Evolutionary conservation across 2,113 vertebrate genomes (phyloP), one percentile per base, ranked within the genome.

Genomic region (Rhagologus leucostigma): DNA sequence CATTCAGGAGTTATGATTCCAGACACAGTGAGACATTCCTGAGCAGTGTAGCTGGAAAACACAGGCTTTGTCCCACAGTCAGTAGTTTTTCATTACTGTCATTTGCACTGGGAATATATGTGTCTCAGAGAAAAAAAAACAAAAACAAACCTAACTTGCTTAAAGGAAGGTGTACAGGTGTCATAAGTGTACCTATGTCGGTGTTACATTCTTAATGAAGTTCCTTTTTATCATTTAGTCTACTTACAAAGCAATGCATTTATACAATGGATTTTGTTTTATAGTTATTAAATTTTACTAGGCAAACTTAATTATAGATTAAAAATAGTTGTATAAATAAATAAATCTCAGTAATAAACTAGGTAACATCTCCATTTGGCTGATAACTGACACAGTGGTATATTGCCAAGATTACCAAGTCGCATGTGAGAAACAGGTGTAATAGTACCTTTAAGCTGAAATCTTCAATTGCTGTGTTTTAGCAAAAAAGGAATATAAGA

Each of bases 131-230:
- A 16, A 24, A 47, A 69, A 56, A 24, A 4, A 2, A 33, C 52
- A 49, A 23, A 3, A 53, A 1, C 1, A 35, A 37, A 24, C 2
- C 1, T 8, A 37, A 6, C 12, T 63, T 62, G 6, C 35, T n/a
- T 37, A 35, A 85, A 71, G 19, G 21, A 74, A 63, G 4, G 2
- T 41, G 16, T 30, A 11, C 26, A 63, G 11, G 2, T 68, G 5
- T 60, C 7, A 2, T 49, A 49, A 59, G 7, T 59, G 7, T 87
- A 39, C 15, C 3, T 13, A 7, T 29, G 19, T 55, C 32, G 22
- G 7, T 73, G 33, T 32, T 50, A 16, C 5, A 21, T 60, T 68
- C 14, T 62, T 94, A 14, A 59, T 9, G 17, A 65, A 74, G 3
- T 41, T 87, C 3, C 6, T 77, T 89, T 50, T 62, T 14, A 46